A percentile compares a stretch with the other conserved stretches of the same genome.
phyloP scores from a whole-genome alignment of 2,113 vertebrate genomes.

The Oreochromis niloticus region DNA sequence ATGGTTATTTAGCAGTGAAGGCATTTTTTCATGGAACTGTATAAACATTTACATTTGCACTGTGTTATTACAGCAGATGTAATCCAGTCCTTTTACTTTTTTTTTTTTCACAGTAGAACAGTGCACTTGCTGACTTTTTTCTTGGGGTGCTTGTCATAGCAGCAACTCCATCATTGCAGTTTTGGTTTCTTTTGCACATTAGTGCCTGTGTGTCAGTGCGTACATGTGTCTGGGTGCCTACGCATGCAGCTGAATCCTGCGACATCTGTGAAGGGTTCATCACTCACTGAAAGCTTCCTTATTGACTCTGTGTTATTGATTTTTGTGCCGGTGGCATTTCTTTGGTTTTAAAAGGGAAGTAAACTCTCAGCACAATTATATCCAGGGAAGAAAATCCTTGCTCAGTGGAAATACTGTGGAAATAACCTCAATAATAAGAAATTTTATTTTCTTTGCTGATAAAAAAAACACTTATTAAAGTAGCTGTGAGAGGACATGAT shows the following conservation, averaged over 20 bases:
- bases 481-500: background rate
- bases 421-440: rapidly evolving
- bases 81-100: background rate
- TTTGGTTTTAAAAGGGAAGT: constrained; percentile 36
- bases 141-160: background rate
- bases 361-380: background rate
- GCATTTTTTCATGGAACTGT: background rate
- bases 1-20: background rate
- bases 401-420: background rate
- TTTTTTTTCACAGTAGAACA: background rate
- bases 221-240: background rate
- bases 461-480: background rate
- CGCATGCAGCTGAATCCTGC: background rate
- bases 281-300: constrained; percentile 39
- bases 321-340: constrained; percentile 11
- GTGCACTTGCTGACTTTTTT: background rate
- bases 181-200: background rate
- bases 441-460: background rate
- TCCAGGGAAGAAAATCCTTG: background rate
- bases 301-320: constrained; percentile 42
- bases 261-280: constrained; percentile 33
- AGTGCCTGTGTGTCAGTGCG: background rate
- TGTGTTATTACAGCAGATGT: background rate
- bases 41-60: background rate
- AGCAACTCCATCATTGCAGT: background rate